A percentile compares a stretch with the other conserved stretches of the same genome.
Evolutionary conservation across 2,113 vertebrate species (phyloP).

Genomic region (Daubentonia madagascariensis): DNA sequence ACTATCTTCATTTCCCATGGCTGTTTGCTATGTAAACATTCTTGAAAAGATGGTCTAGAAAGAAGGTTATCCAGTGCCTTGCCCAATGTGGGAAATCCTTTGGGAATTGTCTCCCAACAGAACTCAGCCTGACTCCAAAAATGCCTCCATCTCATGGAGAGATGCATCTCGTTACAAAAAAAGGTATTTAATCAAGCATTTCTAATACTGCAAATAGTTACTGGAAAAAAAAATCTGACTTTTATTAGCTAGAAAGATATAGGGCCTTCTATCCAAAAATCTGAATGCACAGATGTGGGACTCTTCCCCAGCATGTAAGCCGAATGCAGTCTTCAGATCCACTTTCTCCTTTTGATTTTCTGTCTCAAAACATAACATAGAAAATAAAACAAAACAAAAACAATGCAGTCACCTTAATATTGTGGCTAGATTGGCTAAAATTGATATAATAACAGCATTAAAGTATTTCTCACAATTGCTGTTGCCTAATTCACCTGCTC

Average conservation of each 20-base stretch:
- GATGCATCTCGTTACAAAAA: too few relatives aligned
- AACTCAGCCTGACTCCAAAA: background rate
- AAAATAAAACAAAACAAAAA: background rate
- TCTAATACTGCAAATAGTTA: background rate
- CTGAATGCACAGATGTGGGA: background rate
- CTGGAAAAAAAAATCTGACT: background rate
- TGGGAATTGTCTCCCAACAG: rapidly evolving
- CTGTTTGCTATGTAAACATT: rapidly evolving
- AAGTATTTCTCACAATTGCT: background rate
- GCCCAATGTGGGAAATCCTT: background rate
- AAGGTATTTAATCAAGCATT: background rate
- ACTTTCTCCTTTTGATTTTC: constrained; percentile 2
- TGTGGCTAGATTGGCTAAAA: background rate
- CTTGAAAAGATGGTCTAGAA: background rate
- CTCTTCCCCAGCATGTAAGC: background rate
- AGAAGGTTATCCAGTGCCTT: too few relatives aligned
- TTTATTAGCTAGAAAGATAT: background rate
- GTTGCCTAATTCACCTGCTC: background rate
- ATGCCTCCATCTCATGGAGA: background rate
- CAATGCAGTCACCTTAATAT: background rate
- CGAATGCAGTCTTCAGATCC: background rate
- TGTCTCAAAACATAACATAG: background rate
- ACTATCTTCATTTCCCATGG: rapidly evolving
- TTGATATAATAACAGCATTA: background rate
- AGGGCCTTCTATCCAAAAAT: background rate